phyloP scores from a whole-genome alignment of 2,113 vertebrate genomes.

The Sphyrna mokarran region DNA sequence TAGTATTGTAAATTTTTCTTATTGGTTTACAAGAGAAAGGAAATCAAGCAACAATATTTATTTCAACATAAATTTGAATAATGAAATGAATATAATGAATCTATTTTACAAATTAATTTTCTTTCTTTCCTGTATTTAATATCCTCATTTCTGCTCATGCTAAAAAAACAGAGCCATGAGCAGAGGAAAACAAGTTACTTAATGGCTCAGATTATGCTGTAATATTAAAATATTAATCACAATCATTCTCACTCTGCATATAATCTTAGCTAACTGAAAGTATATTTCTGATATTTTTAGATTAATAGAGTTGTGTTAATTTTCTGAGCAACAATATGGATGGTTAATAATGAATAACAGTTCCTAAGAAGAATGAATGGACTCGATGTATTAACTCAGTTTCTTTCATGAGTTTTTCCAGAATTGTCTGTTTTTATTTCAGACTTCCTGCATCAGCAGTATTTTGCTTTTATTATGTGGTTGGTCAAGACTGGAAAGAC shows the following conservation, averaged over 20 bases:
- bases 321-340: background rate
- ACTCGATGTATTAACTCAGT: no score
- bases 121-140: background rate
- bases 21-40: background rate
- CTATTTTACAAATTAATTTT: background rate
- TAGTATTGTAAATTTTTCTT: background rate
- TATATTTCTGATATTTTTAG: background rate
- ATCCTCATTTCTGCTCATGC: background rate
- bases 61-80: background rate
- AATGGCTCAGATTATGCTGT: background rate
- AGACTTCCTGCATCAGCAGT: no score
- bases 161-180: background rate
- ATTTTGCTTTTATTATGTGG: no score
- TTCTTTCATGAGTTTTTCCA: no score
- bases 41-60: background rate
- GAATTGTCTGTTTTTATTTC: no score
- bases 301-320: background rate
- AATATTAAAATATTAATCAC: background rate
- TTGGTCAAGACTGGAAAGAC: no score
- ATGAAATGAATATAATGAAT: background rate
- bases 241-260: background rate
- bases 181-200: background rate
- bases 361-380: no score
- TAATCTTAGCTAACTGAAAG: background rate
- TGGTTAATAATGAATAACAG: background rate